These are phyloP conservation scores for Ceyx erithaca DNA, from an alignment of 2,797 vertebrate genomes.

Conservation along the genomic window DNA sequence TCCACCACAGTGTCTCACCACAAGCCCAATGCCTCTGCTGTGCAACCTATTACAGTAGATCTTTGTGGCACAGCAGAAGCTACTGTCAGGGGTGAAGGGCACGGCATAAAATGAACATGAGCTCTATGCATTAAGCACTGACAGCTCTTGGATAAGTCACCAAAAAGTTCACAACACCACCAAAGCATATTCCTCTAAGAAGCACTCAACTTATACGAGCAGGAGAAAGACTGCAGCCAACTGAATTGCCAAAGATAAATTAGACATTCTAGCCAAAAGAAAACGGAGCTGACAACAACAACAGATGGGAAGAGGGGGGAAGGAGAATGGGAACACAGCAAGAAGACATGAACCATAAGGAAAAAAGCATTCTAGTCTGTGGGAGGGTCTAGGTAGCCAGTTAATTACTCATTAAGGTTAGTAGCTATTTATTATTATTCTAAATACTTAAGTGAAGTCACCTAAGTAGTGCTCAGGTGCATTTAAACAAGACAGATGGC, in stretches of 20 bases:
- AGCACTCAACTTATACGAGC: conserved; percentile 3
- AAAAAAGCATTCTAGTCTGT: conserved; percentile 60
- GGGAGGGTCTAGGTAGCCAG: conserved; percentile 53
- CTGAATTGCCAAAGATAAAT: conserved; percentile 62
- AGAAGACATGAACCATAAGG: conserved; percentile 64
- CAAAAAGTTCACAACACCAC: neutral
- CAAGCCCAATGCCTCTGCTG: neutral
- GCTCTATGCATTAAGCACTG: neutral
- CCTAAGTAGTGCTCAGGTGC: neutral
- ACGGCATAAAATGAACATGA: neutral
- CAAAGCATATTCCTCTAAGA: conserved; percentile 5
- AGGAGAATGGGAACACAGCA: conserved; percentile 55
- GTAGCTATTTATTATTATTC: conserved; percentile 45
- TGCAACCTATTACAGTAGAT: neutral
- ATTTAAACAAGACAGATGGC: neutral
- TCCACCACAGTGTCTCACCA: neutral
- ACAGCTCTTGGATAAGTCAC: neutral
- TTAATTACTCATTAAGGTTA: conserved; percentile 63
- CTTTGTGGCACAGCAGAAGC: neutral
- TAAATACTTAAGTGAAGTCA: neutral
- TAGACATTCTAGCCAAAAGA: conserved; percentile 62
- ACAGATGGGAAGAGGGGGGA: conserved; percentile 74
- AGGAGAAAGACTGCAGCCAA: conserved; percentile 51
- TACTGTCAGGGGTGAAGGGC: neutral
- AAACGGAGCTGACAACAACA: conserved; percentile 66